phyloP scores from a whole-genome alignment of 2,888 invertebrate genomes.

The Hofmannophila pseudospretella region DNA sequence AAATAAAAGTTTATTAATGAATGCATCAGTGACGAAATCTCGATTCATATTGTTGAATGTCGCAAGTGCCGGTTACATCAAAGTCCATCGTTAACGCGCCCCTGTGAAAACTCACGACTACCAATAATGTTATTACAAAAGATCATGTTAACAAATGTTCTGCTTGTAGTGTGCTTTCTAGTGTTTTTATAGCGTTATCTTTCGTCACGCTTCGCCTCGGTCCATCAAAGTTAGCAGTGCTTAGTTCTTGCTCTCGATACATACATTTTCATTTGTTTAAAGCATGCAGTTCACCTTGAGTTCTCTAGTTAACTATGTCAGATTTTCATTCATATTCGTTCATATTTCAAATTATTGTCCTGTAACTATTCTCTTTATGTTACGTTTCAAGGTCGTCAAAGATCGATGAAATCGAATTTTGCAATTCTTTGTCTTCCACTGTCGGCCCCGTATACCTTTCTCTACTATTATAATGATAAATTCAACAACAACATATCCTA shows the following conservation, averaged over 20 bases:
- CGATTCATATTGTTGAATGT: slow-evolving; percentile 30
- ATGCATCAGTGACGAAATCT: slow-evolving; percentile 13
- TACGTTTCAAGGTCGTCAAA: too few species aligned
- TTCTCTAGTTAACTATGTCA: slow-evolving; percentile 14
- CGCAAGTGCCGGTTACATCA: slow-evolving; percentile 24
- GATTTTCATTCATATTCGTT: too few species aligned
- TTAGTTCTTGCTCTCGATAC: slow-evolving; percentile 33
- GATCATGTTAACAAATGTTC: slow-evolving; percentile 6
- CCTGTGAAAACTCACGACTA: slow-evolving; percentile 26
- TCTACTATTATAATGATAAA: too few species aligned
- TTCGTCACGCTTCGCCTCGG: slow-evolving; percentile 46
- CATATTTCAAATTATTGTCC: too few species aligned
- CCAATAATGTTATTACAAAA: slow-evolving; percentile 13
- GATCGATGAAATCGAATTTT: too few species aligned
- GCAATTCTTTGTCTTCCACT: too few species aligned
- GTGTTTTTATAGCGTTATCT: slow-evolving; percentile 45
- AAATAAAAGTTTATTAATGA: too few species aligned
- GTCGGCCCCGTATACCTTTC: too few species aligned
- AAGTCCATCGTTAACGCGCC: slow-evolving; percentile 10
- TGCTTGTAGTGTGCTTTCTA: slow-evolving; percentile 37
- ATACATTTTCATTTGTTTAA: slow-evolving; percentile 29
- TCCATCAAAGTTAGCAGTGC: slow-evolving; percentile 41
- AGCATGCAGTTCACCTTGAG: slow-evolving; percentile 32
- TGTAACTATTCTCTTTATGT: too few species aligned
- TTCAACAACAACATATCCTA: too few species aligned